Conservation (phyloP, 2,113 vertebrate species). For the Protomyctophum bolini region DNA sequence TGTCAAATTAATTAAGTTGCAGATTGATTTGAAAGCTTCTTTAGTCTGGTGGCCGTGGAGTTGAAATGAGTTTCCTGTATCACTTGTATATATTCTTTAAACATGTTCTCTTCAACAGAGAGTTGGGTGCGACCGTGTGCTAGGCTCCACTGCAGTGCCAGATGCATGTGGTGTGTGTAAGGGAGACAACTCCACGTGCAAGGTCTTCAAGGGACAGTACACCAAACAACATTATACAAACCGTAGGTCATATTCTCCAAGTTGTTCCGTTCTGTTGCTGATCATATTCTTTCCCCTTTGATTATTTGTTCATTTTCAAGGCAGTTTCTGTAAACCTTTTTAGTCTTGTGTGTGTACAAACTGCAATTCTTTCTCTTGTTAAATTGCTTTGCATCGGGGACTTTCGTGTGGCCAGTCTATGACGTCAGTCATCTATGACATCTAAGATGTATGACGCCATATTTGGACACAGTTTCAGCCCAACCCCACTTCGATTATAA, state of each 20-base stretch:
- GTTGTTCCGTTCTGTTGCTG: not conserved
- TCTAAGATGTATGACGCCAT: too few relatives aligned
- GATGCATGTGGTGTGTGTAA: conserved; percentile 87
- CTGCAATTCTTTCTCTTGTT: not conserved
- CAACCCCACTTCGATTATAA: too few relatives aligned
- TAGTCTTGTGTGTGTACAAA: not conserved
- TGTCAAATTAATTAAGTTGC: too few relatives aligned
- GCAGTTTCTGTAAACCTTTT: too few relatives aligned
- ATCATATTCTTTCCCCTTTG: not conserved
- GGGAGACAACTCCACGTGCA: conserved; percentile 87
- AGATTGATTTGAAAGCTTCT: too few relatives aligned
- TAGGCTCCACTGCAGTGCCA: conserved; percentile 82
- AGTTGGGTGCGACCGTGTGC: conserved; percentile 86
- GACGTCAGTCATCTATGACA: too few relatives aligned
- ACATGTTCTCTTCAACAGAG: conserved; percentile 67
- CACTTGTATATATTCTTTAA: conserved; percentile 1
- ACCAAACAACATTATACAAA: conserved; percentile 82
- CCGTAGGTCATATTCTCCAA: conserved; percentile 70
- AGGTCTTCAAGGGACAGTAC: conserved; percentile 82
- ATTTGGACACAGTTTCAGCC: too few relatives aligned
- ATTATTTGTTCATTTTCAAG: not conserved
- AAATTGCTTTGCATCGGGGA: not conserved
- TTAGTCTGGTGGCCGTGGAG: too few relatives aligned
- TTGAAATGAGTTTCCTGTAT: not conserved
- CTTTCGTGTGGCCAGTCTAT: too few relatives aligned